A percentile compares a stretch with the other conserved stretches of the same genome.
These are phyloP conservation scores for Chaetogeoica ovagalla DNA, from an alignment of 2,888 invertebrate species.

Conservation along the genomic window DNA sequence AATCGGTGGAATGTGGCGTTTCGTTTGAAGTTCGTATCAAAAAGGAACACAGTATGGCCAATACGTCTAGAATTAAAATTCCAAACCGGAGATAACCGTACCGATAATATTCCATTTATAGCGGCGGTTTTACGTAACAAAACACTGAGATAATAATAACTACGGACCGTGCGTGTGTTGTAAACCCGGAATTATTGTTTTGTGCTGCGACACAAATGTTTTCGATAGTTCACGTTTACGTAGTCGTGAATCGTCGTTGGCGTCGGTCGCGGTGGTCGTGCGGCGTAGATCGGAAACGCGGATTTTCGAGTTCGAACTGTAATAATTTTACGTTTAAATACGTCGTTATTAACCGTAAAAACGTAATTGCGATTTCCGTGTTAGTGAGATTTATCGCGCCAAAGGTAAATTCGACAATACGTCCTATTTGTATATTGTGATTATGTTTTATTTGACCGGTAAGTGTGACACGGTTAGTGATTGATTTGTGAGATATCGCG, in stretches of 20 bases:
- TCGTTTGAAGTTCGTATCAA: too few species aligned
- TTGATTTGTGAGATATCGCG: background rate
- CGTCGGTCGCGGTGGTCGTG: background rate
- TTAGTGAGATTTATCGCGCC: slow-evolving; percentile 13
- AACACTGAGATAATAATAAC: background rate
- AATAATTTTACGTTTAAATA: background rate
- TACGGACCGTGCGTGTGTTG: background rate
- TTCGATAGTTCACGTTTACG: slow-evolving; percentile 44
- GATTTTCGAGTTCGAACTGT: background rate
- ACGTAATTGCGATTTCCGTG: background rate
- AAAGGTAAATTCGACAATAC: slow-evolving; percentile 26
- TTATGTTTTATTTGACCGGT: background rate
- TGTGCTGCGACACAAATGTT: slow-evolving; percentile 11
- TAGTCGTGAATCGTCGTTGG: too few species aligned
- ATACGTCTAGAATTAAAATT: too few species aligned
- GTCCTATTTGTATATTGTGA: too few species aligned
- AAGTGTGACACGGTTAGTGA: too few species aligned
- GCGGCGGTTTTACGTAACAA: too few species aligned
- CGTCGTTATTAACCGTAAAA: slow-evolving; percentile 3
- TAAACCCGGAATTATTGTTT: background rate
- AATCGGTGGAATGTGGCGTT: too few species aligned
- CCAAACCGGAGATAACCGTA: too few species aligned
- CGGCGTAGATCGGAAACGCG: background rate
- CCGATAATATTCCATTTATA: too few species aligned
- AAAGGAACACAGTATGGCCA: too few species aligned